Base-by-base conservation (phyloP, 2,888 invertebrate genomes). In the Leucophenga montana region DNA sequence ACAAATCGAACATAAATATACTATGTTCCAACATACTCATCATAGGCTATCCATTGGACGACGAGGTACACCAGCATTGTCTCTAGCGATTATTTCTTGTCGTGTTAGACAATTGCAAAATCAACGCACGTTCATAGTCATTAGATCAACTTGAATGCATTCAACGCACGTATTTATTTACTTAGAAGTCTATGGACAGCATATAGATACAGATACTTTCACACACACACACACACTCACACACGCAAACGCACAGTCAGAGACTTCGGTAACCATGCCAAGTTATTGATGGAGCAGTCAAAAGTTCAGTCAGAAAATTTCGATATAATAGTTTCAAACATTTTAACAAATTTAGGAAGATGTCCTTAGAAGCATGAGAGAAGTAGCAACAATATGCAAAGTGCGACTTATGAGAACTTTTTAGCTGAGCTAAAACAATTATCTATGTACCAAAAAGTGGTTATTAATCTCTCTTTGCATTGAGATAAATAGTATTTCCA, bases 91-190 rank as follows among this genome's bases (percentile, higher is more conserved):
- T 46, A 46, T 18, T 20, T 39, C 3, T 14, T 6, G 4, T 16
- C 18, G 54, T 0, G 18, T 33, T 76, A 16, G 14, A 11, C 57
- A 57, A 27, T 57, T 80, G 73, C 64, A 48, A 59, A 80, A 75
- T 76, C 80, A 68, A 56, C 76, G 71, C 82, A 82, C 82, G 80
- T 80, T 57, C 77, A 72, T 13, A 81, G 79, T 78, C 82, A 82
- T 80, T 80, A 79, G 82, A 80, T 82, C 80, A 78, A 82, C 75
- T 80, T 77, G 75, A 78, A 78, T 77, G 71, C 67, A 80, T 80
- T 80, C 80, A 77, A 72, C 75, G 77, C 82, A 80, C 80, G 80
- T 80, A 77, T 82, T 78, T 78, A 79, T 82, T 82, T 82, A 75
- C 78, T 78, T 75, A 74, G 76, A 81, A 18, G 18, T 13, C 57